Conservation (phyloP, 2,888 invertebrate species). For the Tetheella fluctuosa region DNA sequence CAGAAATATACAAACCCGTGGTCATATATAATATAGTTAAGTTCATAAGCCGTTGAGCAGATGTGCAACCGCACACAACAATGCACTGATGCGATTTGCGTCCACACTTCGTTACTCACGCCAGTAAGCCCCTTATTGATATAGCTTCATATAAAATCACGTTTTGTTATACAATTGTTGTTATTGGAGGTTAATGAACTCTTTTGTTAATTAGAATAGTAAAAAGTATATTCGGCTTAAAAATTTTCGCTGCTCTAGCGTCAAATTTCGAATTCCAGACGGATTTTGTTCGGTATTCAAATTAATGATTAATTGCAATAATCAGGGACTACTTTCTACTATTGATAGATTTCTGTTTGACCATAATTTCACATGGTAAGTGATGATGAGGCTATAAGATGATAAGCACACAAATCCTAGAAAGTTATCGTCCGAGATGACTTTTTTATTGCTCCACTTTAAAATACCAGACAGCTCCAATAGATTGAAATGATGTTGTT, state of each 20-base stretch:
- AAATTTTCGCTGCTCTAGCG: not conserved
- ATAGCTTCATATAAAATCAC: constrained; percentile 36
- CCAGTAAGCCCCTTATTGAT: constrained; percentile 61
- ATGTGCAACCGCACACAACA: constrained; percentile 60
- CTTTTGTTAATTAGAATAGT: not conserved
- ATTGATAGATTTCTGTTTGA: too few relatives aligned
- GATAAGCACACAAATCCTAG: too few relatives aligned
- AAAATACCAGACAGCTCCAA: too few relatives aligned
- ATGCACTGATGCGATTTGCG: constrained; percentile 69
- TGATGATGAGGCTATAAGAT: too few relatives aligned
- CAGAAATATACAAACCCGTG: not conserved
- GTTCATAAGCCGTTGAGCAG: constrained; percentile 68
- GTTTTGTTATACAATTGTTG: constrained; percentile 15
- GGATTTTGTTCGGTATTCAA: too few relatives aligned
- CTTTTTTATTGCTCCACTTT: too few relatives aligned
- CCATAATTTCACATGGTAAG: too few relatives aligned
- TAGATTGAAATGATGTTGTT: too few relatives aligned
- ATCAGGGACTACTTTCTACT: too few relatives aligned
- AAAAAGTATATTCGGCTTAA: not conserved
- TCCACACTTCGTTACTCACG: constrained; percentile 69
- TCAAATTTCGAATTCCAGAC: too few relatives aligned
- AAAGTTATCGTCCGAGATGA: too few relatives aligned
- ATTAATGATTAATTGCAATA: too few relatives aligned
- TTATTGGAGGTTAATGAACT: constrained; percentile 2
- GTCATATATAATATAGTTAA: constrained; percentile 21